Conservation (phyloP, 2,888 invertebrate species). For the Brassicogethes aeneus region DNA sequence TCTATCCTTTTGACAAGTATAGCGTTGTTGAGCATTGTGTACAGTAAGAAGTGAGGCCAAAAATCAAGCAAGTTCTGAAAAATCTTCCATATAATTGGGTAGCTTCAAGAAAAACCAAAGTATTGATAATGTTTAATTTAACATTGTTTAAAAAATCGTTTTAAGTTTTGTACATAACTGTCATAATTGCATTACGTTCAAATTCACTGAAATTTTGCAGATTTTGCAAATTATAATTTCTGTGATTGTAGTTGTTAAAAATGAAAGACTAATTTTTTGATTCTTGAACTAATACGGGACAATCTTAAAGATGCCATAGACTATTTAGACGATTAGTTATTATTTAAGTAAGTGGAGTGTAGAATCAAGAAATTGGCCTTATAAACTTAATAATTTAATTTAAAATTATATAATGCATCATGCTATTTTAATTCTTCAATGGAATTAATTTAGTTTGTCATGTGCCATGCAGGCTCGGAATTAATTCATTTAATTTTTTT, state of each 20-base stretch:
- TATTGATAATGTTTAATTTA: slow-evolving; percentile 22
- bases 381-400: slow-evolving; percentile 12
- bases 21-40: slow-evolving; percentile 19
- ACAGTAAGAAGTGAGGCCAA: slow-evolving; percentile 16
- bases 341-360: background rate
- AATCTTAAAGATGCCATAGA: slow-evolving; percentile 18
- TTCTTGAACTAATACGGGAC: slow-evolving; percentile 10
- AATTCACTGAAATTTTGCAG: background rate
- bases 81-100: slow-evolving; percentile 30
- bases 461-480: too few species aligned
- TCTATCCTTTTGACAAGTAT: slow-evolving; percentile 22
- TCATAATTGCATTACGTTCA: background rate
- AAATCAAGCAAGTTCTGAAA: slow-evolving; percentile 5
- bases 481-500: too few species aligned
- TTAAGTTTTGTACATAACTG: background rate
- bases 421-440: too few species aligned
- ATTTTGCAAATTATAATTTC: too few species aligned
- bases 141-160: slow-evolving; percentile 5
- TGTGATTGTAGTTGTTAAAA: slow-evolving; percentile 16
- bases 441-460: too few species aligned
- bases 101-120: slow-evolving; percentile 33
- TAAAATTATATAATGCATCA: too few species aligned
- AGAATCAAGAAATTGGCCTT: slow-evolving; percentile 15
- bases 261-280: slow-evolving; percentile 14
- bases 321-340: slow-evolving; percentile 5